A percentile compares a stretch with the other conserved stretches of the same genome.
phyloP scores from a whole-genome alignment of 2,113 vertebrate genomes.

The Pachycephala philippinensis region DNA sequence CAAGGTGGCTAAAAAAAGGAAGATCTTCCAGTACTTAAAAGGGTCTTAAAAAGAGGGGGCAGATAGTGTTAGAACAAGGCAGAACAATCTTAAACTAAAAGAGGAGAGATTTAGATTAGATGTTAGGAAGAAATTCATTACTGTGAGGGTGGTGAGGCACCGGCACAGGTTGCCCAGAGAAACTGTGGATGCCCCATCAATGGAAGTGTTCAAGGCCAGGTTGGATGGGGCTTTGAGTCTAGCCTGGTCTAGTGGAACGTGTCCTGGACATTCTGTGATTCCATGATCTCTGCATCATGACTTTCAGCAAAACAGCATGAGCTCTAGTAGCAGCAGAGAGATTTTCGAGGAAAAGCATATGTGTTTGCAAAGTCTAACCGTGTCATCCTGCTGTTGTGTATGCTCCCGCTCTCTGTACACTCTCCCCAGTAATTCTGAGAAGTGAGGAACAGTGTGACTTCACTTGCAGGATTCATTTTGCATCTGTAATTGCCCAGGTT shows the following conservation, averaged over 20 bases:
- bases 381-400: not conserved
- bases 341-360: not conserved
- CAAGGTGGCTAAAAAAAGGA: not conserved
- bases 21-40: not conserved
- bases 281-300: not conserved
- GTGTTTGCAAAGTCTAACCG: not conserved
- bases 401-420: not conserved
- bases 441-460: not conserved
- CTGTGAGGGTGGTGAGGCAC: not conserved
- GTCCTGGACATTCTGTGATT: not conserved
- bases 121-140: not conserved
- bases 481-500: not conserved
- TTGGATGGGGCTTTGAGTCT: not conserved
- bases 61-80: not conserved
- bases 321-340: not conserved
- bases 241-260: not conserved
- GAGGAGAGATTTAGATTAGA: not conserved
- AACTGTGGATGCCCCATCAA: not conserved
- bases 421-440: not conserved
- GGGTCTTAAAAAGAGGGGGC: not conserved
- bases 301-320: not conserved
- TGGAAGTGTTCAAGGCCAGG: not conserved
- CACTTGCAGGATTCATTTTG: not conserved
- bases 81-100: not conserved
- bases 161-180: not conserved